Base-by-base conservation (phyloP, 2,113 vertebrate species). In the Agapornis roseicollis region DNA sequence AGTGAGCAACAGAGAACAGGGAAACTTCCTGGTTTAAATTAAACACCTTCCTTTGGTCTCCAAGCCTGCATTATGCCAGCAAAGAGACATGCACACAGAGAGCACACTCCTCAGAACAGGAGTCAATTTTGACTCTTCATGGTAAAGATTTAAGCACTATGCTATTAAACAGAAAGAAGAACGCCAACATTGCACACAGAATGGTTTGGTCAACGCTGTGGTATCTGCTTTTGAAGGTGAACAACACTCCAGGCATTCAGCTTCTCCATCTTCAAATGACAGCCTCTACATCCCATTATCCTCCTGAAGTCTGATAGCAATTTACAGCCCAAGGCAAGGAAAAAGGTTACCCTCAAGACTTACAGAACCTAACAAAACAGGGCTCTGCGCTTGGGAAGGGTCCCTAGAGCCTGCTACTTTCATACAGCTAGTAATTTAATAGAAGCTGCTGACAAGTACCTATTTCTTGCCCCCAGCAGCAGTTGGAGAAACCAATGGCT, bases 51-150 rank as follows among this genome's bases (percentile, higher is more conserved):
- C 33, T 85, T 52, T 61, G 18, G 33, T 71, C 39, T 18, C 52
- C 68, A 60, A 61, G 28, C 5, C 56, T 49, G 29, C 17, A 4
- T 53, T 5, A 1, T 28, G 5, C 17, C 53, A 82, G 46, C 71
- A 28, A 71, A 19, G 42, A 64, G 17, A 25, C 50, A 10, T 5
- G 5, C 0, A 0, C 0, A 0, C 7, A 18, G 44, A 49, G 24
- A 52, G 2, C 58, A 42, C 5, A 1, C 9, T 50, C 25, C 37
- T 66, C 49, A 46, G 50, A 60, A 58, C 35, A 60, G 47, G 35
- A 89, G 44, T 19, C n/a, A 46, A 29, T 44, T 52, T 15, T 42
- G 33, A n/a, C 50, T 35, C 35, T 41, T 42, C 47, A 25, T 1
- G 4, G 70, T 28, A 72, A 65, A 47, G 7, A 47, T 17, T 47